phyloP scores from a whole-genome alignment of 2,113 vertebrate species.

The Muscicapa adusta region DNA sequence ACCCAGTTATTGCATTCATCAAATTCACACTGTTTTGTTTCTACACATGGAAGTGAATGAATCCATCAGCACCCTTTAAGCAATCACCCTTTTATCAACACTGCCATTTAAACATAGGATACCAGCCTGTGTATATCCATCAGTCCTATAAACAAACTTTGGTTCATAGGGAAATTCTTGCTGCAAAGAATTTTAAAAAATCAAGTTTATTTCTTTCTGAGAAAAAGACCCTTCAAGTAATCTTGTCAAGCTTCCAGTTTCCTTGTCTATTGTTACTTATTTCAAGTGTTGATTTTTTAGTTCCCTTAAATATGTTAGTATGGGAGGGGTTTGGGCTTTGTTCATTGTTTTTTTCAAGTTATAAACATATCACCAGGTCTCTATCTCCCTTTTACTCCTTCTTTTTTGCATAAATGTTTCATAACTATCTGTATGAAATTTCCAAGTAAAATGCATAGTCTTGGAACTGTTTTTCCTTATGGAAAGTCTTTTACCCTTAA shows the following conservation, averaged over 20 bases:
- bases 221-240: neutral
- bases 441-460: neutral
- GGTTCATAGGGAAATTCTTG: neutral
- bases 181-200: neutral
- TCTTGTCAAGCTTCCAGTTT: neutral
- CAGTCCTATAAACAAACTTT: neutral
- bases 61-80: neutral
- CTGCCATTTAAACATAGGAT: neutral
- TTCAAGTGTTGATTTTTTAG: neutral
- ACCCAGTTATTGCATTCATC: neutral
- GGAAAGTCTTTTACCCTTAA: constrained; percentile 5
- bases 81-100: neutral
- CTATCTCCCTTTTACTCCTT: neutral
- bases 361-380: neutral
- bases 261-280: neutral
- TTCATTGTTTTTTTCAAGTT: constrained; percentile 10
- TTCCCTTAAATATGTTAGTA: neutral
- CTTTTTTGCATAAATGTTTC: constrained; percentile 27
- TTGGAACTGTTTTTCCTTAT: neutral
- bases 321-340: neutral
- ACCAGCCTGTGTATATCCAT: neutral
- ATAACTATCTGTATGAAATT: neutral
- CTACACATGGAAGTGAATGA: neutral
- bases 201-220: neutral
- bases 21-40: neutral